phyloP scores from a whole-genome alignment of 2,888 invertebrate species.

The Trichopria drosophilae region DNA sequence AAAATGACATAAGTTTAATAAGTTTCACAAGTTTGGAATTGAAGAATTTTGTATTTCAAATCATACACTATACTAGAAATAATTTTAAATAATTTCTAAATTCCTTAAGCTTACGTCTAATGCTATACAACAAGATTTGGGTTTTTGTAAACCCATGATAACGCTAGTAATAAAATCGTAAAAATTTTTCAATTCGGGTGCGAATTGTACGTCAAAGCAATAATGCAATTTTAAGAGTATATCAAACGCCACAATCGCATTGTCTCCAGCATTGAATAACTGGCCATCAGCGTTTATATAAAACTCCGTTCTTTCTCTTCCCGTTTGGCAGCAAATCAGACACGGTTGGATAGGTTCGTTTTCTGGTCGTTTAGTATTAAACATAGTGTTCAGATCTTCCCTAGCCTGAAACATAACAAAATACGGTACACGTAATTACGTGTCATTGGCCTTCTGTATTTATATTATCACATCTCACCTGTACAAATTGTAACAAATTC shows the following conservation, averaged over 20 bases:
- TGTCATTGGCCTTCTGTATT: too few species aligned
- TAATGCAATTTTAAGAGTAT: conserved; percentile 27
- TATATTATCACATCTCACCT: too few species aligned
- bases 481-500: conserved; percentile 27
- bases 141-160: conserved; percentile 20
- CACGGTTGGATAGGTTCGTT: conserved; percentile 11
- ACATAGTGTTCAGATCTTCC: conserved; percentile 15
- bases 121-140: conserved; percentile 28
- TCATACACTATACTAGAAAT: too few species aligned
- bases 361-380: conserved; percentile 6
- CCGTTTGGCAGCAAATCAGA: conserved; percentile 15
- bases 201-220: conserved; percentile 26
- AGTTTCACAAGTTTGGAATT: too few species aligned
- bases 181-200: conserved; percentile 21
- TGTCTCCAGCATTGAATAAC: conserved; percentile 17
- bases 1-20: too few species aligned
- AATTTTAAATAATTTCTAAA: too few species aligned
- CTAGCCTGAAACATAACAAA: conserved; percentile 4
- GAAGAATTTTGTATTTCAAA: too few species aligned
- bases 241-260: conserved; percentile 25
- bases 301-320: conserved; percentile 19
- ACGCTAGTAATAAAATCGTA: conserved; percentile 30
- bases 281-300: conserved; percentile 29
- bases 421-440: not conserved
- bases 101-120: too few species aligned